Base-by-base conservation (phyloP, 2,888 invertebrate genomes). In the Aplocera efformata region DNA sequence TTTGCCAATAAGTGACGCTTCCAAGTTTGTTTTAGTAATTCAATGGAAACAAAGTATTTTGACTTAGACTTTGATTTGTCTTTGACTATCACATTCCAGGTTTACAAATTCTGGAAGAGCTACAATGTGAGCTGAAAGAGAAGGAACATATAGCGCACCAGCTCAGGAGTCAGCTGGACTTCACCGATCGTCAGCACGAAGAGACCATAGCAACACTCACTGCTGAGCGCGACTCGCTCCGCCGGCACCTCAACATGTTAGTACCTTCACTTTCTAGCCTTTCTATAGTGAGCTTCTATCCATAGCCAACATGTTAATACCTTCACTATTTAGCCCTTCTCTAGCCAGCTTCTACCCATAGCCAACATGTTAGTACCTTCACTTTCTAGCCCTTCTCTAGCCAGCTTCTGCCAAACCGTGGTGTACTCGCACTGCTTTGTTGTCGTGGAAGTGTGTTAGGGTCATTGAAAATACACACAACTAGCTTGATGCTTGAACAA, bases 41-140 rank as follows among this genome's bases (percentile, higher is more conserved):
- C 22, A n/a, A n/a, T n/a, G n/a, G n/a, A n/a, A n/a, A n/a, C n/a
- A n/a, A n/a, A n/a, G n/a, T n/a, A n/a, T n/a, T n/a, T n/a, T n/a
- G n/a, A n/a, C n/a, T n/a, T n/a, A n/a, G n/a, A n/a, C n/a, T n/a
- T n/a, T n/a, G n/a, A n/a, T n/a, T n/a, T n/a, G n/a, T n/a, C n/a
- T n/a, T n/a, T n/a, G n/a, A n/a, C n/a, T n/a, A n/a, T n/a, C 13
- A 8, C 3, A 30, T 42, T 22, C 1, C 60, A 84, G 88, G 85
- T 1, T 78, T 72, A 45, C 82, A 84, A 42, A 48, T 83, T 3
- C 31, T 86, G 9, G 88, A 86, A 46, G 88, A 88, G 36, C 44
- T 86, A 44, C 86, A 85, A 52, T 72, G 80, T 13, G 85, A 85
- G 60, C 56, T 88, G 20, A 69, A 75, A 0, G 86, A 86, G 63